A percentile compares a stretch with the other conserved stretches of the same genome.
Conservation (phyloP, 2,888 invertebrate genomes). For the Meandrusa payeni region DNA sequence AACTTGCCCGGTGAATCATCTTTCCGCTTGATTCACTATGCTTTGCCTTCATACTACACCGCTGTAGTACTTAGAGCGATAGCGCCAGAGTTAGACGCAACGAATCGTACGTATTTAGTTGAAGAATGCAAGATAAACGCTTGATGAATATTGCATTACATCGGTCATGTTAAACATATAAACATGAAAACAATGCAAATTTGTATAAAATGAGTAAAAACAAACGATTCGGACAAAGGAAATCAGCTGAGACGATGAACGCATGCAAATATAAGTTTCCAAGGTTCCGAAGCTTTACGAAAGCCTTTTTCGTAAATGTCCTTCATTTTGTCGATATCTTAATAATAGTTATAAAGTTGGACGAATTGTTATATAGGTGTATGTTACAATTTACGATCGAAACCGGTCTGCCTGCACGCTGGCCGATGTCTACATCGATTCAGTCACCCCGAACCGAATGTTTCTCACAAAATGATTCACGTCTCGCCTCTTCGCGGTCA, state of each 20-base stretch:
- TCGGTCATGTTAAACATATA: constrained; percentile 8
- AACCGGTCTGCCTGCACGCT: constrained; percentile 66
- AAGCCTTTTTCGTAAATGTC: constrained; percentile 45
- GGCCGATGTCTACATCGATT: constrained; percentile 56
- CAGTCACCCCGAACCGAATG: constrained; percentile 61
- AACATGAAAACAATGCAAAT: constrained; percentile 20
- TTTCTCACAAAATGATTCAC: constrained; percentile 66
- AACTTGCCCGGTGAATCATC: constrained; percentile 66
- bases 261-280: constrained; percentile 27
- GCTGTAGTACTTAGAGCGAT: constrained; percentile 13
- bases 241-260: constrained; percentile 34
- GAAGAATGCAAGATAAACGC: constrained; percentile 10
- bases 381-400: constrained; percentile 60
- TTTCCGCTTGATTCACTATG: constrained; percentile 69
- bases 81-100: constrained; percentile 4
- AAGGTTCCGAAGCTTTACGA: constrained; percentile 25
- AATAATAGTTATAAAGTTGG: constrained; percentile 30
- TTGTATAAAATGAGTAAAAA: constrained; percentile 23
- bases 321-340: constrained; percentile 52
- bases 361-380: constrained; percentile 35
- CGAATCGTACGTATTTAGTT: background rate
- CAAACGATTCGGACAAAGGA: constrained; percentile 29
- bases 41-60: constrained; percentile 29
- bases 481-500: constrained; percentile 33
- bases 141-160: constrained; percentile 29